A percentile compares a stretch with the other conserved stretches of the same genome.
Conservation (phyloP, 2,797 vertebrate genomes). For the Poecilia gillii region DNA sequence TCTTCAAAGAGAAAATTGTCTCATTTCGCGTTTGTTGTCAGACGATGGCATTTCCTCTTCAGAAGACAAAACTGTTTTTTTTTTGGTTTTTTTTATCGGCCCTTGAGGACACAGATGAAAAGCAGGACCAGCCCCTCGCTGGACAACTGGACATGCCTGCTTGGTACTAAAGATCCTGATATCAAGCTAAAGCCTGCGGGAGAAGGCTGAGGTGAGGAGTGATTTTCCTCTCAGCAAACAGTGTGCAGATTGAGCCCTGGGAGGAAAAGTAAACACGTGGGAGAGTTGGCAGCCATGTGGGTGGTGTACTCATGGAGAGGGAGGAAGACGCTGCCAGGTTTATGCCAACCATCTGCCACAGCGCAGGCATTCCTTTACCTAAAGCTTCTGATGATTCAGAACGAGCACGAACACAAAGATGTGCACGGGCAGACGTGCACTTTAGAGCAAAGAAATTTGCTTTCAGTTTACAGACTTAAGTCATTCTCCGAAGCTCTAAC, state of each 20-base stretch:
- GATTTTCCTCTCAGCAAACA: constrained; percentile 55
- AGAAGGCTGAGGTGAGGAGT: constrained; percentile 47
- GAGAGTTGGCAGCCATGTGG: constrained; percentile 70
- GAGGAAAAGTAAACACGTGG: constrained; percentile 66
- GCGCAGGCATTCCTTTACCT: constrained; percentile 71
- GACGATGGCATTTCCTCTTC: constrained; percentile 70
- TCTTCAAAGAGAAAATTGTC: constrained; percentile 53
- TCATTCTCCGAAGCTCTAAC: neutral
- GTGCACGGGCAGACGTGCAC: constrained; percentile 10
- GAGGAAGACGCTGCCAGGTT: constrained; percentile 54
- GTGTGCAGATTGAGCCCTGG: constrained; percentile 51
- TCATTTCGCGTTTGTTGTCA: constrained; percentile 68
- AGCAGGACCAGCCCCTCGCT: constrained; percentile 15
- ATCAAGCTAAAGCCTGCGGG: constrained; percentile 21
- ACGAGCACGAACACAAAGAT: constrained; percentile 23
- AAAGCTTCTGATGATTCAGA: constrained; percentile 65
- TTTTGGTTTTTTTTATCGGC: constrained; percentile 25
- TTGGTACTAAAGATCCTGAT: constrained; percentile 18
- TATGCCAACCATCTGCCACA: constrained; percentile 76
- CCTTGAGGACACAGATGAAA: constrained; percentile 32
- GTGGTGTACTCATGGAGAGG: constrained; percentile 52
- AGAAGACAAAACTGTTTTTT: constrained; percentile 35
- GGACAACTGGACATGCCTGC: constrained; percentile 24
- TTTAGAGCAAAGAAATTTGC: constrained; percentile 2
- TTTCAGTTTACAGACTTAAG: neutral